Base-by-base conservation (phyloP, 1,140 invertebrate genomes). In the Gerris buenoi region DNA sequence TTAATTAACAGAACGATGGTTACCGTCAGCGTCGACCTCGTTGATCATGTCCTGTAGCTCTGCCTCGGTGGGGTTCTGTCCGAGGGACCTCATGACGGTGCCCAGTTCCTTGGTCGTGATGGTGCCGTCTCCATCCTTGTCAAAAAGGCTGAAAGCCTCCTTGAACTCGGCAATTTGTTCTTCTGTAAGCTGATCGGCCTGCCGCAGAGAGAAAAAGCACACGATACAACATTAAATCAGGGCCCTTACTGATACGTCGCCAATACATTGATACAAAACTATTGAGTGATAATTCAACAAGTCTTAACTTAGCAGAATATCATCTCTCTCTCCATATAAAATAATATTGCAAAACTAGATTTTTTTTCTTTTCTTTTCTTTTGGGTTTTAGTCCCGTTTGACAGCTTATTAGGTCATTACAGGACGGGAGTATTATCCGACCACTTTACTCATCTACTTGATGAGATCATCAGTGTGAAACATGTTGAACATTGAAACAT, bases 1-100 rank as follows among this genome's bases (percentile, higher is more conserved):
- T n/a, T n/a, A n/a, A n/a, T n/a, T n/a, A n/a, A n/a, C n/a, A n/a
- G n/a, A n/a, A 56, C 10, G 46, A 56, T 26, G 83, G 85, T 81
- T 81, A 97, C 97, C 95, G 80, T 99, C 97, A 75, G 95, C 95
- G 82, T 99, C 97, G 68, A 99, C 95, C 85, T 99, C 96, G 80
- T 99, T 98, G 80, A 99, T 98, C 95, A 99, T 98, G 80, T 98
- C 95, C 79, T 98, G 95, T 57, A 99, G 85, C 80, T 99, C 97
- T 60, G 95, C 95, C 82, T 99, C 97, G 75, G 97, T 98, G 75
- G 97, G 96, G 81, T 99, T 98, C 83, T 99, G 95, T 72, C 97
- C 97, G 77, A 99, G 84, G 65, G 95, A 97, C 75, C 96, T 84
- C 93, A 99, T 97, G 68, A 98, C 96, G 75, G 95, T 97, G 72